Evolutionary conservation across 2,888 invertebrate species (phyloP), one percentile per base, ranked within the genome.

Genomic region (Apodemia hepburni): DNA sequence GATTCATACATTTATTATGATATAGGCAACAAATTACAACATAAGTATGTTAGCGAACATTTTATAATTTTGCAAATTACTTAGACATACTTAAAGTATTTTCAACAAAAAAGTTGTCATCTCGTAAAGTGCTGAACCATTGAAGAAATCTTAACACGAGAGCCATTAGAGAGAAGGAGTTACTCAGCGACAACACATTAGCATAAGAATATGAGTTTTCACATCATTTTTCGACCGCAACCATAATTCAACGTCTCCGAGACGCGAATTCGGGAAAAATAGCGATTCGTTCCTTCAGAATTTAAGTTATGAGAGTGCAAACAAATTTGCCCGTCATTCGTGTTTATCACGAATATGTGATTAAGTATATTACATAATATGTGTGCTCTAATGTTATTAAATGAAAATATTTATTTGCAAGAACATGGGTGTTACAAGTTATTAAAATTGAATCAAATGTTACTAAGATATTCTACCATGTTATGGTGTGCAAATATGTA

Each of bases 171-270:
- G 47, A 62, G 47, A 61, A 59, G 33, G 61, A 62, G 58, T 62
- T 60, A 49, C 65, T 61, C 62, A 54, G 65, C 64, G 67, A 66
- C 67, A 61, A 59, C 59, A 64, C 63, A 75, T 75, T 74, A 71
- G 62, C 74, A 74, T 75, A 70, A 71, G 69, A 73, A 73, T 73
- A 71, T 70, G 69, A 69, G 68, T 63, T 64, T 60, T 62, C 45
- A 60, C 65, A 66, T 71, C 70, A 71, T 73, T 73, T 73, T 71
- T 69, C 70, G 65, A 59, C 61, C 61, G 59, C 65, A 60, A 65
- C 60, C 65, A 69, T 68, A 64, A 63, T 65, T 69, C 66, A 69
- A 66, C 57, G 69, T 69, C 69, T 61, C 35, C 35, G 51, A 60
- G 62, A 58, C 49, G 62, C 33, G 33, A 60, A 58, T 62, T 27